Conservation (phyloP, 2,888 invertebrate genomes). For the Agrilus cyanescens region DNA sequence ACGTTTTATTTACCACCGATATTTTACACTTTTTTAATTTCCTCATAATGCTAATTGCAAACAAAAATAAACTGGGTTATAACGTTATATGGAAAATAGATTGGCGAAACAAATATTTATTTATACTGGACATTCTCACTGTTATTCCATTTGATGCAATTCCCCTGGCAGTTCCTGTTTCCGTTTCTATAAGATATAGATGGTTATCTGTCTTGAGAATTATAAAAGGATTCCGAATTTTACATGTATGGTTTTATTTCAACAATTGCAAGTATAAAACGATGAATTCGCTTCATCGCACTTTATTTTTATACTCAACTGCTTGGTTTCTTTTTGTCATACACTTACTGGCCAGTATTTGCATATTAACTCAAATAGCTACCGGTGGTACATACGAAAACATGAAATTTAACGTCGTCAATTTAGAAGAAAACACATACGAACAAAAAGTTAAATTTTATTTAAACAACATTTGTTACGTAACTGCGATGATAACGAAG, state of each 20-base stretch:
- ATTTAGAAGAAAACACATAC: not conserved
- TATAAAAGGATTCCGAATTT: conserved; percentile 9
- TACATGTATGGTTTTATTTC: conserved; percentile 7
- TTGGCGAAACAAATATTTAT: not conserved
- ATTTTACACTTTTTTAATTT: conserved; percentile 9
- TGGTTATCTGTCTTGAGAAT: conserved; percentile 6
- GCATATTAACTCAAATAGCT: conserved; percentile 5
- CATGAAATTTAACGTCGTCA: not conserved
- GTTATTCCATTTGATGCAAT: conserved; percentile 12
- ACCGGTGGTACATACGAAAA: not conserved
- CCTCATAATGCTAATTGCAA: conserved; percentile 9
- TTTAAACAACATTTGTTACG: not conserved
- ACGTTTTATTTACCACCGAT: conserved; percentile 11
- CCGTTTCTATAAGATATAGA: not conserved
- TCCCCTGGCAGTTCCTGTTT: conserved; percentile 5
- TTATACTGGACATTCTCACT: conserved; percentile 6
- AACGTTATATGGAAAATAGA: conserved; percentile 7
- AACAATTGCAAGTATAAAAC: conserved; percentile 3
- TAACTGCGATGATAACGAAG: not conserved
- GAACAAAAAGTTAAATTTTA: not conserved
- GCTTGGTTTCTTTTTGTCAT: conserved; percentile 6
- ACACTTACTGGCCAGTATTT: conserved; percentile 1
- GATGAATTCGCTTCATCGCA: conserved; percentile 3
- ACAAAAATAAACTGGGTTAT: conserved; percentile 8
- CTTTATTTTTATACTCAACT: conserved; percentile 3